Evolutionary conservation across 2,888 invertebrate genomes (phyloP), one percentile per base, ranked within the genome.

Genomic region (Rosalia funebris): DNA sequence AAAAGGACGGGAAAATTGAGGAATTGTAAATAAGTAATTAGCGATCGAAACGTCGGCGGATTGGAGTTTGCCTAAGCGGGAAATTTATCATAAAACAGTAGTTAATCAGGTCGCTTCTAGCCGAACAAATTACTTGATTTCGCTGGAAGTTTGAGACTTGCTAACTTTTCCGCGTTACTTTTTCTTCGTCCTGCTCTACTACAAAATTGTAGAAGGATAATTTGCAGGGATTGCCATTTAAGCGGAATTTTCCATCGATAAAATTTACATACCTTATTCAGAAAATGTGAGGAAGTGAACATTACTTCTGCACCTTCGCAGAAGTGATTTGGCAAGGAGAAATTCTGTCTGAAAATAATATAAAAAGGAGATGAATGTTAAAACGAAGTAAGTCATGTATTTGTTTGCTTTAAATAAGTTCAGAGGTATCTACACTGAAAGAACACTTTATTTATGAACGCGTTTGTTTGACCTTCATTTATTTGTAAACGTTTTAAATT

Each of bases 61-160:
- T 31, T 46, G 11, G 25, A 46, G 32, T 31, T 46, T 14, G 25
- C 46, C 15, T 32, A 46, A 14, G 32, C 46, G 32, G 10, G 46
- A n/a, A 14, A 20, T 32, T 46, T 46, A 46, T 46, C n/a, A 39
- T 41, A 39, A 50, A 50, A 25, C 39, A 14, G 9, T 19, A 25
- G 19, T 25, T 50, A 50, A 50, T 50, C 50, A 50, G 31, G 50
- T 39, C 50, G 20, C 20, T 17, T 44, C 39, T 50, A 39, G 39
- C 37, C 37, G 50, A 39, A 31, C 31, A 31, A 50, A 50, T 50
- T 39, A 25, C 15, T 16, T 16, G 39, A 50, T 50, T 37, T 37
- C 25, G 19, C 20, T n/a, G 10, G 25, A 39, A 41, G 39, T 37
- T 50, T 50, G 34, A 10, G 11, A 20, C 20, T 20, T 25, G 39